Percentiles rank a stretch among this genome's conserved stretches.
These are phyloP conservation scores for Cynoglossus semilaevis DNA, from an alignment of 2,113 vertebrate species.

Conservation along the genomic window DNA sequence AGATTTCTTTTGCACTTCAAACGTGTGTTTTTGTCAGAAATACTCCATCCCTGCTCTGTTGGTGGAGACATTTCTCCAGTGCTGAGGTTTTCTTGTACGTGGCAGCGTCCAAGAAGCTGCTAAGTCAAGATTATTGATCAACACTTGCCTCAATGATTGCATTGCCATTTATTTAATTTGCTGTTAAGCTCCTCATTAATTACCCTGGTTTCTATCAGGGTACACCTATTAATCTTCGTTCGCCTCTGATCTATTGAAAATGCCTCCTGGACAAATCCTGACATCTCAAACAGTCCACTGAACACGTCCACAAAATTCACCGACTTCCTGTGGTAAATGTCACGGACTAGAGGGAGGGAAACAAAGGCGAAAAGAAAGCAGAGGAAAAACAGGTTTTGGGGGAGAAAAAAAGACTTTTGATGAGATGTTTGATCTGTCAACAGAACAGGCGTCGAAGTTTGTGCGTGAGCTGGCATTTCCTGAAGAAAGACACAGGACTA, in stretches of 20 bases:
- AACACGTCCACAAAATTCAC: constrained; percentile 35
- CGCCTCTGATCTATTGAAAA: constrained; percentile 63
- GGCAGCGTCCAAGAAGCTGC: constrained; percentile 47
- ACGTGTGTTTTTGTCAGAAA: constrained; percentile 5
- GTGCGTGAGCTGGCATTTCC: constrained; percentile 14
- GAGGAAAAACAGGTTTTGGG: background rate
- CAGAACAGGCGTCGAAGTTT: constrained; percentile 8
- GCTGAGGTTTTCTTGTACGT: constrained; percentile 40
- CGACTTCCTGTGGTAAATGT: constrained; percentile 17
- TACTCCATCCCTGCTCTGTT: constrained; percentile 23
- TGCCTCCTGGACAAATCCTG: constrained; percentile 47
- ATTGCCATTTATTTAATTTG: constrained; percentile 65
- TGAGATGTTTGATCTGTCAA: constrained; percentile 31
- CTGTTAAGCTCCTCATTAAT: constrained; percentile 61
- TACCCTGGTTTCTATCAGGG: constrained; percentile 51
- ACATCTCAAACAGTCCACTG: constrained; percentile 40
- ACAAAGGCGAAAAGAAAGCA: background rate
- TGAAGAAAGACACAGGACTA: constrained; percentile 37
- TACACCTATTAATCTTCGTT: constrained; percentile 58
- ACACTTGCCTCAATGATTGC: constrained; percentile 61
- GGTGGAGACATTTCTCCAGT: constrained; percentile 29
- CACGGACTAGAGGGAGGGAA: constrained; percentile 2
- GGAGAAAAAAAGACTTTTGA: background rate
- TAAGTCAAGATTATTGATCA: constrained; percentile 69
- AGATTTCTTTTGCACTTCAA: constrained; percentile 6